Conservation (phyloP, 2,797 vertebrate genomes). For the Betta splendens region DNA sequence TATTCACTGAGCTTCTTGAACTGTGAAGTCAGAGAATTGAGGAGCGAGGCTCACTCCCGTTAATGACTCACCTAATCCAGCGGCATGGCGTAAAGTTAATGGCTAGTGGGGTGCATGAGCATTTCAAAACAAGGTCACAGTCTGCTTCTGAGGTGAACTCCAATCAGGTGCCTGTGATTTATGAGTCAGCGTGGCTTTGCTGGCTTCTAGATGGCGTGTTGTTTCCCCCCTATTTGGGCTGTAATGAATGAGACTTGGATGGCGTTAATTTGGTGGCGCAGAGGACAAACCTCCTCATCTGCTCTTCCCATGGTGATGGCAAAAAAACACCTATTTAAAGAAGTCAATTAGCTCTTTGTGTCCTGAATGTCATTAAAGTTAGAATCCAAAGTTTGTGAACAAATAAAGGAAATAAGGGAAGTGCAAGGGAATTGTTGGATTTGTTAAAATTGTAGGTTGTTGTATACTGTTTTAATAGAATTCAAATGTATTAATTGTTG, state of each 20-base stretch:
- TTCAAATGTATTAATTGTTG: too few relatives aligned
- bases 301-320: conserved; percentile 19
- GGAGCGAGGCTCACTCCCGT: conserved; percentile 28
- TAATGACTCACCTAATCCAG: conserved; percentile 60
- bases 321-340: conserved; percentile 28
- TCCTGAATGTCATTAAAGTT: too few relatives aligned
- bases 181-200: conserved; percentile 54
- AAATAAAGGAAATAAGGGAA: not conserved
- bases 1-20: conserved; percentile 40
- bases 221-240: conserved; percentile 17
- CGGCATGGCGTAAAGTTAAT: conserved; percentile 54
- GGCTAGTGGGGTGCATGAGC: conserved; percentile 43
- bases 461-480: too few relatives aligned
- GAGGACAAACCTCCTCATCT: conserved; percentile 45
- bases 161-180: conserved; percentile 63
- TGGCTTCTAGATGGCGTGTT: conserved; percentile 37
- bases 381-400: conserved; percentile 5
- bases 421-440: too few relatives aligned
- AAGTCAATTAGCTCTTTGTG: conserved; percentile 29
- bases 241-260: conserved; percentile 62
- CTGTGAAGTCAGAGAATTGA: conserved; percentile 35
- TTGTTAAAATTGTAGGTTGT: too few relatives aligned
- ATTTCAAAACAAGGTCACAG: conserved; percentile 67
- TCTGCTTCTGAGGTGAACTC: conserved; percentile 43
- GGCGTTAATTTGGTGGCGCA: conserved; percentile 49